phyloP scores from a whole-genome alignment of 2,888 invertebrate genomes.

The Parasteatoda lunata region DNA sequence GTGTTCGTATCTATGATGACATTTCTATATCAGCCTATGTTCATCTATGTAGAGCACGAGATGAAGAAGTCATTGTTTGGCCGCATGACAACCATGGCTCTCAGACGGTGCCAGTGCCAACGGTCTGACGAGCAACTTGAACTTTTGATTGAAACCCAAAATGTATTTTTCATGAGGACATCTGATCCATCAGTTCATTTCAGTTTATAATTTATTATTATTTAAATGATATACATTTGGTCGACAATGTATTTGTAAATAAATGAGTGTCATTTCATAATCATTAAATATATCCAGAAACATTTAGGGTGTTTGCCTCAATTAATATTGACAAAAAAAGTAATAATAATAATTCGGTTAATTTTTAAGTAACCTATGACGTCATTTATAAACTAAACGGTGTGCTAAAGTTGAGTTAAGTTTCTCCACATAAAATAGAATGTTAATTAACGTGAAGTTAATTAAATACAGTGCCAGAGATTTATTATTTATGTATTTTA shows the following conservation, averaged over 20 bases:
- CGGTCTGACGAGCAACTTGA: slow-evolving; percentile 8
- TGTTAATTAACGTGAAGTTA: no score
- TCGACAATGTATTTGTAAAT: slow-evolving; percentile 54
- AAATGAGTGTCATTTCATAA: slow-evolving; percentile 54
- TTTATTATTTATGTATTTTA: no score
- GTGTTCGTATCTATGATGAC: slow-evolving; percentile 55
- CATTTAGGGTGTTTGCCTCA: background rate
- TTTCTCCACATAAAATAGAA: no score
- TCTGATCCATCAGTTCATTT: slow-evolving; percentile 45
- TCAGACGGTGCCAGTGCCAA: background rate
- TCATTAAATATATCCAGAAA: slow-evolving; percentile 62
- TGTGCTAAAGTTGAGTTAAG: no score
- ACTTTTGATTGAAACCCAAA: slow-evolving; percentile 9
- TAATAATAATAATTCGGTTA: no score
- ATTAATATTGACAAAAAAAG: background rate
- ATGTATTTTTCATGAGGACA: slow-evolving; percentile 53
- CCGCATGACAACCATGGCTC: slow-evolving; percentile 40
- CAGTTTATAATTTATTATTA: slow-evolving; percentile 58
- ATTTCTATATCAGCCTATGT: slow-evolving; percentile 64
- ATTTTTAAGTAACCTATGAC: no score
- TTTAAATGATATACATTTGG: slow-evolving; percentile 56
- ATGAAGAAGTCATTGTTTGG: slow-evolving; percentile 46
- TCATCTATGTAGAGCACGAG: slow-evolving; percentile 43
- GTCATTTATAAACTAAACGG: no score
- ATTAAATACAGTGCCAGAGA: no score